Percentiles rank a stretch among this genome's conserved stretches.
phyloP scores from a whole-genome alignment of 1,140 invertebrate species.

The Sitobion miscanthi region DNA sequence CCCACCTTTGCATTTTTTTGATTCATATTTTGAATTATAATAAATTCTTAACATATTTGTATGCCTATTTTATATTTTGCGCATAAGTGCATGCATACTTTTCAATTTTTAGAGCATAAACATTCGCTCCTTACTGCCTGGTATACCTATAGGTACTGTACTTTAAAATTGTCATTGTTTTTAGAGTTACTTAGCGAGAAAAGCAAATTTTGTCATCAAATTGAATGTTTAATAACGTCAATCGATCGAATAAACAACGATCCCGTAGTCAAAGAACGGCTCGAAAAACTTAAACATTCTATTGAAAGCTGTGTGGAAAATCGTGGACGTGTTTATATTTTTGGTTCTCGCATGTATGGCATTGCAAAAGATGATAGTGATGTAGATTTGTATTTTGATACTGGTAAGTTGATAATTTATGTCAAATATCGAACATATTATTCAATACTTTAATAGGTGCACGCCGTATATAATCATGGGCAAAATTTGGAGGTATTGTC shows the following conservation, averaged over 20 bases:
- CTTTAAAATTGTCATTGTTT: neutral
- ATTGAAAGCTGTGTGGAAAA: neutral
- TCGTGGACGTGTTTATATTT: slow-evolving; percentile 57
- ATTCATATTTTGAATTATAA: too few species aligned
- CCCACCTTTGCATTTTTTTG: too few species aligned
- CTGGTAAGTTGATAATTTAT: slow-evolving; percentile 59
- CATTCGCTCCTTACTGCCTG: too few species aligned
- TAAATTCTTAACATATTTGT: too few species aligned
- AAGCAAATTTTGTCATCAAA: slow-evolving; percentile 39
- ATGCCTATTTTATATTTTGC: too few species aligned
- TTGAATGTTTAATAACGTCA: neutral
- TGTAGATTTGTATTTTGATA: slow-evolving; percentile 66
- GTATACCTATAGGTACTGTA: too few species aligned
- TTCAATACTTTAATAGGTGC: neutral
- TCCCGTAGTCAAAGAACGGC: neutral
- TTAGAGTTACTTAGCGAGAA: neutral
- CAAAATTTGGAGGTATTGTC: too few species aligned
- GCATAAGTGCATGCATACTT: too few species aligned
- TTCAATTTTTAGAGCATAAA: too few species aligned
- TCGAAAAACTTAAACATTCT: neutral
- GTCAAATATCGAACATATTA: neutral
- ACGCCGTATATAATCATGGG: too few species aligned
- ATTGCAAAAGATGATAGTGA: slow-evolving; percentile 64
- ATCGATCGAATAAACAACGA: slow-evolving; percentile 24
- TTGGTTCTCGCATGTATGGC: slow-evolving; percentile 65